Base-by-base conservation (phyloP, 2,797 vertebrate species). In the Ctenopoma multispine region DNA sequence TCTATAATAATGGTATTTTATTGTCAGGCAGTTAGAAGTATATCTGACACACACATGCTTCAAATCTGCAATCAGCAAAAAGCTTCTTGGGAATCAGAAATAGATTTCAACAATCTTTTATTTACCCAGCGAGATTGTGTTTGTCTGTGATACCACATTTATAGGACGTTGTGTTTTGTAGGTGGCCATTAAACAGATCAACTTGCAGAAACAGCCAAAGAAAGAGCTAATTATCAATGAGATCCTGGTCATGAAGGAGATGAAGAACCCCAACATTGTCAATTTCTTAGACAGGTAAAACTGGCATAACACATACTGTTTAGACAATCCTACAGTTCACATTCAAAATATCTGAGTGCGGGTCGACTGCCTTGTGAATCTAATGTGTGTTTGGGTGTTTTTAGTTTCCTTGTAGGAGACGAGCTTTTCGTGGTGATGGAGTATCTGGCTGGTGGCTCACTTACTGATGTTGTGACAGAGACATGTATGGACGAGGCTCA, bases 141-240 rank as follows among this genome's bases (percentile, higher is more conserved):
- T n/a, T 27, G 14, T 27, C 27, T 53, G 11, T 40, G 29, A 41
- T 15, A 13, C 9, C 4, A 21, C 34, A 21, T 72, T 69, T 27
- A 81, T 38, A 51, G 7, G 29, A 56, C 49, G 44, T 21, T 72
- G 47, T 82, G 20, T 57, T 75, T 47, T 55, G 20, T 86, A 99
- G 98, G 97, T 99, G 87, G 98, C 97, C 84, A 98, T 99, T 85
- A 99, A 99, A 88, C 98, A 99, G 92, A 99, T 99, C 87, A 99
- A 99, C 86, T 89, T 99, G 80, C 98, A 99, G 93, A 99, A 99
- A 82, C 98, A 99, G 87, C 98, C 98, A 40, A 99, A 99, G 95
- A 99, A 99, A 80, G 98, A 99, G 89, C 83, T 99, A 53, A 99
- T 99, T 73, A 99, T 99, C 90, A 99, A 99, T 68, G 98, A 99